Percentiles rank a stretch among this genome's conserved stretches.
phyloP scores from a whole-genome alignment of 2,797 vertebrate genomes.

The Anniella stebbinsi region DNA sequence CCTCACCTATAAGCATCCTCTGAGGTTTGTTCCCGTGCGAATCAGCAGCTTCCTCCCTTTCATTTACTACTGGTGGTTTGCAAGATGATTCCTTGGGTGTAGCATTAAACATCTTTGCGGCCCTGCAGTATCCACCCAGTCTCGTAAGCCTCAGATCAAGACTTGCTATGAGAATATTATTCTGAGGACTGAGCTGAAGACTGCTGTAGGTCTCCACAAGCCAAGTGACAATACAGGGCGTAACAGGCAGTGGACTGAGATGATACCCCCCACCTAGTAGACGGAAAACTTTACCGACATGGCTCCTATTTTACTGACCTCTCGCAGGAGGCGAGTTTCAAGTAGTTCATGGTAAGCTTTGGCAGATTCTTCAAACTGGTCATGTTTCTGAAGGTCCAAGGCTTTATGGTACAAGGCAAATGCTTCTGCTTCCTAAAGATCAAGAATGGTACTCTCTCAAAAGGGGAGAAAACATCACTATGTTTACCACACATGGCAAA shows the following conservation, averaged over 20 bases:
- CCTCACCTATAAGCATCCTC: not conserved
- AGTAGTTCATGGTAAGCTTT: conserved; percentile 96
- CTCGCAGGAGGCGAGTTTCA: conserved; percentile 92
- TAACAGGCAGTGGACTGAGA: not conserved
- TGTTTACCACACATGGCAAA: not conserved
- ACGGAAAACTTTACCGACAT: not conserved
- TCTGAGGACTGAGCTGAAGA: not conserved
- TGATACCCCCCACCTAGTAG: no score
- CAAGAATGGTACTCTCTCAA: conserved; percentile 6
- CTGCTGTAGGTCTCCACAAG: not conserved
- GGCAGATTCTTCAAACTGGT: conserved; percentile 94
- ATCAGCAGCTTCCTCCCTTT: not conserved
- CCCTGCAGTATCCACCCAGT: not conserved
- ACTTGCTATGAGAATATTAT: not conserved
- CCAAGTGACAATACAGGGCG: not conserved
- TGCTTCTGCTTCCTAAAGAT: conserved; percentile 93
- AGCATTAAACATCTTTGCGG: no score
- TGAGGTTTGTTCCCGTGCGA: no score
- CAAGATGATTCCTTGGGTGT: not conserved
- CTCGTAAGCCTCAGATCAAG: not conserved
- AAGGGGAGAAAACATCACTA: not conserved
- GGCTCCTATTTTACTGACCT: conserved; percentile 81
- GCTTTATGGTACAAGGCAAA: conserved; percentile 98
- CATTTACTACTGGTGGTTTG: not conserved
- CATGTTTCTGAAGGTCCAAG: conserved; percentile 98